Evolutionary conservation across 2,888 invertebrate species (phyloP).

Genomic region (Darwinula stevensoni): DNA sequence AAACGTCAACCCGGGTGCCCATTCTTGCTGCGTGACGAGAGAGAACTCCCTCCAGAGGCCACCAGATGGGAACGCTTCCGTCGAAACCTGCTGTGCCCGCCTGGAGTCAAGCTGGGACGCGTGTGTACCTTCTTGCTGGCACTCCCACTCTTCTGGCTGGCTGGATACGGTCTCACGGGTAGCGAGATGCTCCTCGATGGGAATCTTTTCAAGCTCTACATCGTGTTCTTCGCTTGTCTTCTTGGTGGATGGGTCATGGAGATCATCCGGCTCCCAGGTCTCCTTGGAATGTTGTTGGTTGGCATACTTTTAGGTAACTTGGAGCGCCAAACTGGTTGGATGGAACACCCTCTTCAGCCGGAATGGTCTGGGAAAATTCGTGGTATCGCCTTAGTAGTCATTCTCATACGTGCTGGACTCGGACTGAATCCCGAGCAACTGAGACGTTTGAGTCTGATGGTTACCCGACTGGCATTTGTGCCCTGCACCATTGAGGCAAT

Average conservation of each 20-base stretch:
- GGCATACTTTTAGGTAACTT: constrained; percentile 44
- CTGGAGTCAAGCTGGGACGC: too few relatives aligned
- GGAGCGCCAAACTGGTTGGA: constrained; percentile 15
- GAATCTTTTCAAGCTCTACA: not conserved
- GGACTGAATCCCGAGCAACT: constrained; percentile 67
- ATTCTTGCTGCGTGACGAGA: too few relatives aligned
- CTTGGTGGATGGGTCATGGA: constrained; percentile 48
- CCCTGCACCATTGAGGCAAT: constrained; percentile 58
- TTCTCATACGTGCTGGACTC: constrained; percentile 67
- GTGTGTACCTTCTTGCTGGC: too few relatives aligned
- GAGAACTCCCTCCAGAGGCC: too few relatives aligned
- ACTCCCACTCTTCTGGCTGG: not conserved
- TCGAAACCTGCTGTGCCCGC: too few relatives aligned
- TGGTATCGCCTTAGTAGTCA: constrained; percentile 54
- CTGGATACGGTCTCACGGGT: not conserved
- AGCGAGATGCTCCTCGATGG: not conserved
- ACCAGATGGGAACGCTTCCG: too few relatives aligned
- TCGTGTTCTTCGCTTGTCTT: not conserved
- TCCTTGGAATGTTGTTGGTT: constrained; percentile 59
- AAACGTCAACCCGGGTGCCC: too few relatives aligned
- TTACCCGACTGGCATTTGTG: constrained; percentile 50
- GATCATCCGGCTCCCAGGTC: constrained; percentile 44
- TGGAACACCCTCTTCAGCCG: not conserved
- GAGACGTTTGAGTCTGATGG: constrained; percentile 34
- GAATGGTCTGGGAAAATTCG: not conserved